Evolutionary conservation across 2,888 invertebrate species (phyloP), one percentile per base, ranked within the genome.

Genomic region (Octonoba sinensis): DNA sequence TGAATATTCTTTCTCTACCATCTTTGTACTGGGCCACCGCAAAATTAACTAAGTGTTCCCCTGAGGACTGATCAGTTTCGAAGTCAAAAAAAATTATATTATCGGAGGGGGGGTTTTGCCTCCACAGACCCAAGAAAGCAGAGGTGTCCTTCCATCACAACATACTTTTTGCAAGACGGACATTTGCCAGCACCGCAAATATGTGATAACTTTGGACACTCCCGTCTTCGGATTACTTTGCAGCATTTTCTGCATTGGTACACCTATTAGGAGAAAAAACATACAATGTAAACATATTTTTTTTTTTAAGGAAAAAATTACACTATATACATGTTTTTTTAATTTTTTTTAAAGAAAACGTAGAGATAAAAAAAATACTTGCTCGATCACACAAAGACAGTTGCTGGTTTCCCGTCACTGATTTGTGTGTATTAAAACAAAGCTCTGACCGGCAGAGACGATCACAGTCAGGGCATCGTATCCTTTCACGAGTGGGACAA

Each of bases 1-100:
- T n/a, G 22, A 74, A 66, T 1, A 57, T n/a, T 12, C 15, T 20
- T 57, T 66, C 74, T n/a, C 15, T 12, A 6, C 66, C 66, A 22
- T 65, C 27, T 13, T 22, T 3, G 15, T 66, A 74, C 11, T 74
- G 74, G 8, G 56, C 44, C 2, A 74, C 47, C 0, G 57, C 65
- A 24, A 74, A 74, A 66, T 74, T 74, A 0, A 74, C 74, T 8
- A 47, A n/a, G 27, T 74, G 74, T 24, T 74, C 74, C 24, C 65
- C 74, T 0, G 57, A 22, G 0, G 20, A 20, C 18, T 74, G 74
- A 24, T 74, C 66, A 11, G 57, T 66, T 59, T 74, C 74, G 16
- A 74, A 74, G 46, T 74, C 66, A 27, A 74, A 74, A n/a, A 57
- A 74, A 3, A 74, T 44, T 18, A 66, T 15, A 0, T 27, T 54